Evolutionary conservation across 2,888 invertebrate genomes (phyloP).

Genomic region (Brenthis hecate): DNA sequence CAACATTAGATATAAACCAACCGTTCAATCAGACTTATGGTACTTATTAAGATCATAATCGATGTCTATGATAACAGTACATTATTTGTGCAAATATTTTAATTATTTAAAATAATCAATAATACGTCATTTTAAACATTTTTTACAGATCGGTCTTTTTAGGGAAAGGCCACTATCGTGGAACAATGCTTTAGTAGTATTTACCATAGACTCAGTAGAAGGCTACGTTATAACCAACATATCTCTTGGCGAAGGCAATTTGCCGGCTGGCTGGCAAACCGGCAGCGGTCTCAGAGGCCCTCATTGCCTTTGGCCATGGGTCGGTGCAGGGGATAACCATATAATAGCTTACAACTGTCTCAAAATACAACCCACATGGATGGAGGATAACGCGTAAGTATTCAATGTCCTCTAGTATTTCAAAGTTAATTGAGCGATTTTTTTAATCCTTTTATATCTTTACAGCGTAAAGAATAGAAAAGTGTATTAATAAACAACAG

Average conservation of each 20-base stretch:
- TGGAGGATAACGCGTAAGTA: slow-evolving; percentile 84
- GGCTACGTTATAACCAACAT: slow-evolving; percentile 79
- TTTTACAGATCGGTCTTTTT: slow-evolving; percentile 71
- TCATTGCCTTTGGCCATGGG: slow-evolving; percentile 87
- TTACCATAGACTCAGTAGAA: slow-evolving; percentile 56
- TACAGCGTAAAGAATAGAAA: too few relatives aligned
- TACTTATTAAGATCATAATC: too few relatives aligned
- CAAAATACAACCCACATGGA: slow-evolving; percentile 92
- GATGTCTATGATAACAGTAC: too few relatives aligned
- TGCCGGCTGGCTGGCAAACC: slow-evolving; percentile 83
- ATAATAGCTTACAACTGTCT: slow-evolving; percentile 87
- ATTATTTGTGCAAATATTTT: too few relatives aligned
- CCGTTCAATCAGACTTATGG: too few relatives aligned
- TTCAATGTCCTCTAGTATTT: slow-evolving; percentile 16
- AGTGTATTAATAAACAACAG: too few relatives aligned
- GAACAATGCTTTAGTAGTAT: slow-evolving; percentile 65
- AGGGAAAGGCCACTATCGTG: slow-evolving; percentile 63
- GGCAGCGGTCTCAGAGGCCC: slow-evolving; percentile 67
- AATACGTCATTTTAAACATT: neutral
- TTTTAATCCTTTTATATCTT: neutral
- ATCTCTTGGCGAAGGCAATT: slow-evolving; percentile 77
- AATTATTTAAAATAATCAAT: too few relatives aligned
- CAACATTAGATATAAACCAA: too few relatives aligned
- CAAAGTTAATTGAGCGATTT: neutral
- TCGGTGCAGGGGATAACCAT: slow-evolving; percentile 83